phyloP scores from a whole-genome alignment of 2,888 invertebrate species.

The Machimus atricapillus region DNA sequence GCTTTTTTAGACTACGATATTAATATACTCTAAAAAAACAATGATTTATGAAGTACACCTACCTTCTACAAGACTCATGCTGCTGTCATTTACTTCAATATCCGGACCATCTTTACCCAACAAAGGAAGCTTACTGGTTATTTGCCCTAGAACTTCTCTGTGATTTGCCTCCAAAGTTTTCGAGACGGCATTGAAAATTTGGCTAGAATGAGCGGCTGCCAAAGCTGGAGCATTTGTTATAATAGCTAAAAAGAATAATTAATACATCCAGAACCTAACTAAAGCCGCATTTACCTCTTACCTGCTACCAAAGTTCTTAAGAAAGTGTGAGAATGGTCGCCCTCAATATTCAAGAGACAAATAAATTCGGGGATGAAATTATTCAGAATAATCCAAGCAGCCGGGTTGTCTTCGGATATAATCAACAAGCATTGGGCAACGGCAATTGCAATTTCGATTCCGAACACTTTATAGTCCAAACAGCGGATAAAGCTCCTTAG shows the following conservation, averaged over 20 bases:
- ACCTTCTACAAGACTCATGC: constrained; percentile 44
- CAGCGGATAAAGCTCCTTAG: constrained; percentile 69
- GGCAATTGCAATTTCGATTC: constrained; percentile 66
- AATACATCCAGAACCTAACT: background rate
- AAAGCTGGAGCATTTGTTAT: constrained; percentile 66
- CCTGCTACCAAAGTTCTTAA: constrained; percentile 68
- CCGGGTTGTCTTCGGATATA: constrained; percentile 74
- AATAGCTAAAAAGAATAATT: constrained; percentile 57
- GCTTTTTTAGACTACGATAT: too few relatives aligned
- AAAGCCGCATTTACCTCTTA: background rate
- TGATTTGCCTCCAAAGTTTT: constrained; percentile 67
- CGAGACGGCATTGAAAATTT: constrained; percentile 65
- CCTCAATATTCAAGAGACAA: constrained; percentile 62
- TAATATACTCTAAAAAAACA: background rate
- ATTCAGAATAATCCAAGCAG: constrained; percentile 66
- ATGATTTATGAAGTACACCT: background rate
- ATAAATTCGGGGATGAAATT: constrained; percentile 63
- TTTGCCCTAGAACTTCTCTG: constrained; percentile 63
- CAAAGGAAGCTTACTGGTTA: constrained; percentile 65
- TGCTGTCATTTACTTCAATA: background rate
- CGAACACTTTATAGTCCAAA: constrained; percentile 67
- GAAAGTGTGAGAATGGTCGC: constrained; percentile 59
- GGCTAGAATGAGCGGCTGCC: constrained; percentile 63
- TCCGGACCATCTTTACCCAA: constrained; percentile 32
- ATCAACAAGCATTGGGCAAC: constrained; percentile 74